These are phyloP conservation scores for Oceanodroma leucorhoa DNA, from an alignment of 2,797 vertebrate genomes.

Conservation along the genomic window DNA sequence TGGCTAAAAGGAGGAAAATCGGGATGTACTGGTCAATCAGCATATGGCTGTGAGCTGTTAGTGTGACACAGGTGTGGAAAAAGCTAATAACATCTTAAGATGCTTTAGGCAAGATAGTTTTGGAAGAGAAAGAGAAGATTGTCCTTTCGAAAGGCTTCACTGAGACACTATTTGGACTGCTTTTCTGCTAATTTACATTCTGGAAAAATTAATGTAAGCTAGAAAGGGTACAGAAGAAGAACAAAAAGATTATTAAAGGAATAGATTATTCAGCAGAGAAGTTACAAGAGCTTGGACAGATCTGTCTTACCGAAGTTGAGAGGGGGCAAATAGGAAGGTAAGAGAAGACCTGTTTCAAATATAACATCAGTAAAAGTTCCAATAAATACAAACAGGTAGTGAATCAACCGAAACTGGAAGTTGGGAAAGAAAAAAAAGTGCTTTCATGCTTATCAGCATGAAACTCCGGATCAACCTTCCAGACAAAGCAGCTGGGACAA, in stretches of 20 bases:
- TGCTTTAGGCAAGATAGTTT: neutral
- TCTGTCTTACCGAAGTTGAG: neutral
- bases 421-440: neutral
- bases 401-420: neutral
- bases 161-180: neutral
- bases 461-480: neutral
- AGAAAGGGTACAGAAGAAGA: neutral
- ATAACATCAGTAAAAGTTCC: neutral
- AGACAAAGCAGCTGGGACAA: neutral
- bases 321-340: neutral
- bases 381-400: neutral
- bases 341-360: neutral
- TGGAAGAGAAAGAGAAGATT: neutral
- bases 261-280: neutral
- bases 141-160: neutral
- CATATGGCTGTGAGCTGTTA: neutral
- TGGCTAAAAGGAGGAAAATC: neutral
- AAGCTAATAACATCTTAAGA: neutral
- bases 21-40: neutral
- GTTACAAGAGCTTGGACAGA: neutral
- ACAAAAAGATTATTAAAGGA: neutral
- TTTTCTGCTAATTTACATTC: neutral
- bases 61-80: neutral
- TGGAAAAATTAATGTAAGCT: neutral
- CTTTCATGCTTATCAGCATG: neutral